Evolutionary conservation across 2,113 vertebrate species (phyloP), one percentile per base, ranked within the genome.

Genomic region (Apodemus speciosus): DNA sequence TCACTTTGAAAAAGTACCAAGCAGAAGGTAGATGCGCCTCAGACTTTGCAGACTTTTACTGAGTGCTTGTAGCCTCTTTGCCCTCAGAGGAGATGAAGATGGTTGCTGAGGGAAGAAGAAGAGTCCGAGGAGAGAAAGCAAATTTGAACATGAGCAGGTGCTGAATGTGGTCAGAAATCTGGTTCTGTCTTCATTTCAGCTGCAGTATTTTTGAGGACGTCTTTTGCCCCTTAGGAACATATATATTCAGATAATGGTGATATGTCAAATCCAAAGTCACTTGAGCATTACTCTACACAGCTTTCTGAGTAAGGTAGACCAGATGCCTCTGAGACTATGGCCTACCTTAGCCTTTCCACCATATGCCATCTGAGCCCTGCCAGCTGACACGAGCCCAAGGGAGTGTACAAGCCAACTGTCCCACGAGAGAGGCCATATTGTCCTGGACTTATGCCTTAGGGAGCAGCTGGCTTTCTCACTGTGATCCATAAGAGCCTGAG

Each of bases 1-100:
- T 64, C 43, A 88, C 43, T 94, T 95, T 88, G 85, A 79, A 69
- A 95, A 93, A 88, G 72, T 2, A 4, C 68, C 0, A 3, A 38
- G 60, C 13, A 16, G 49, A 32, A 56, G 68, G 60, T 0, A 4
- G 60, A 58, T 89, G 46, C n/a, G 10, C 71, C 35, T 46, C 62
- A 13, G 18, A 81, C 40, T 1, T 6, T 21, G 21, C 43, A 46
- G 72, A 43, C 27, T 32, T 68, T 32, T 27, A 62, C 30, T 3
- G 21, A 79, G n/a, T 69, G 32, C 43, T 43, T 51, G 32, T 7
- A 72, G 46, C 40, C 14, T 71, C 21, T n/a, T 43, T 30, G 21
- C 14, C 25, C 14, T 23, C 0, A 3, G 5, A 38, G 35, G 73
- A 64, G 35, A n/a, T 9, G 7, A 72, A 64, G 4, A 10, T 53